Conservation (phyloP, 2,113 vertebrate genomes). For the Bothrops jararaca region DNA sequence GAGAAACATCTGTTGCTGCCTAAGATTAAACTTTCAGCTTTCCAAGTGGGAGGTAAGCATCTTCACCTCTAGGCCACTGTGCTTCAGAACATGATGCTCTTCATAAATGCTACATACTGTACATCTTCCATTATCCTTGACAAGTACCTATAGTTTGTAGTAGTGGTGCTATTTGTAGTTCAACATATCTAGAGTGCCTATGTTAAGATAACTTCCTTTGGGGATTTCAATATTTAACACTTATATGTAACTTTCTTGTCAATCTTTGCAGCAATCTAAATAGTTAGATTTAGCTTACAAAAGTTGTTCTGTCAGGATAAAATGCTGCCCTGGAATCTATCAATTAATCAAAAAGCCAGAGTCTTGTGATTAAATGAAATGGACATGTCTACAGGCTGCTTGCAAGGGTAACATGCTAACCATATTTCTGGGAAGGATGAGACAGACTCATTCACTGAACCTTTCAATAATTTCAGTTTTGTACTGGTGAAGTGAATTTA, state of each 20-base stretch:
- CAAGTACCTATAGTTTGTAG: not conserved
- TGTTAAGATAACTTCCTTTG: not conserved
- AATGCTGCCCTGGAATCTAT: slow-evolving; percentile 58
- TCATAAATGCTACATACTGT: not conserved
- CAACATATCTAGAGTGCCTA: not conserved
- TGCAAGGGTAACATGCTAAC: slow-evolving; percentile 38
- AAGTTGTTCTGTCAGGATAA: slow-evolving; percentile 60
- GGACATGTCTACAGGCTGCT: slow-evolving; percentile 45
- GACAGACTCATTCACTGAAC: slow-evolving; percentile 44
- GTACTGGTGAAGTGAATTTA: slow-evolving; percentile 11
- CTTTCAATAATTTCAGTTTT: slow-evolving; percentile 17
- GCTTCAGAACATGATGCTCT: not conserved
- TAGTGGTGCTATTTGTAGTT: not conserved
- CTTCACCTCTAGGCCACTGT: not conserved
- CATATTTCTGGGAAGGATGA: slow-evolving; percentile 55
- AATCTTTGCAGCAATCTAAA: slow-evolving; percentile 60
- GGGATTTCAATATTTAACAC: slow-evolving; percentile 50
- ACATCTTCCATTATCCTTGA: not conserved
- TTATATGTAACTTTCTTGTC: slow-evolving; percentile 61
- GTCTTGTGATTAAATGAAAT: slow-evolving; percentile 56
- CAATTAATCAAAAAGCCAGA: slow-evolving; percentile 58
- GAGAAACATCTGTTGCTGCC: not conserved
- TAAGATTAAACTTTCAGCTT: not conserved
- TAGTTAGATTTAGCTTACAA: slow-evolving; percentile 55
- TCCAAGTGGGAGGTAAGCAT: not conserved